Base-by-base conservation (phyloP, 1,140 invertebrate genomes). In the Drosophila sechellia region DNA sequence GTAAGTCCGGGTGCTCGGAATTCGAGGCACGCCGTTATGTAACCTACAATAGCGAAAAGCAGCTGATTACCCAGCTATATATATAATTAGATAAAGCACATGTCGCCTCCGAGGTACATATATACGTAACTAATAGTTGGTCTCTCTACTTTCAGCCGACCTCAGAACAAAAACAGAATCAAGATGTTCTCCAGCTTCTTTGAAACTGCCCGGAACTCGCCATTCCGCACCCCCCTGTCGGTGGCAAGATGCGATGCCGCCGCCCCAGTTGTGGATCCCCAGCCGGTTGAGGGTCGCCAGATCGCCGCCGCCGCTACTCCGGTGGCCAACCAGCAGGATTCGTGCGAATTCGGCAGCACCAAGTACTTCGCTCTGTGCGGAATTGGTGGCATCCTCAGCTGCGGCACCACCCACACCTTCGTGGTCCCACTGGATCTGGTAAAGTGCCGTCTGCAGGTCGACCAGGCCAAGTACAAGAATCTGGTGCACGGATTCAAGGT, bases 291-390 rank as follows among this genome's bases (percentile, higher is more conserved):
- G 63, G 93, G 93, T 50, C 93, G 94, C 20, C 93, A 92, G 48
- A 94, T 95, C 10, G 34, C 42, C 49, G 94, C 94, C 3, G 95
- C 95, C 34, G 94, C 95, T 35, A 92, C 94, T 17, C 91, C 93
- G 1, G 92, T 94, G 10, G 91, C 93, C 20, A 92, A 92, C 8
- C 87, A 85, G 79, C 37, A 27, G n/a, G 95, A 96, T 91, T 97
- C 97, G 70, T 98, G 98, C 93, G 97, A 98, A 92, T 99, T 98
- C 94, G 99, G 97, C 20, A 98, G 97, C 3, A 92, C 93, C 40
- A 97, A 99, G 92, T 99, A 98, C 92, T 99, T 98, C 93, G 94
- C 95, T 3, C 94, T 99, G 20, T 99, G 99, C 93, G 98, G 98
- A 68, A 94, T 99, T 80, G 99, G 98, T 81, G 95, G 95, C 84